These are phyloP conservation scores for Manis javanica DNA, from an alignment of 2,797 vertebrate genomes.

Conservation along the genomic window DNA sequence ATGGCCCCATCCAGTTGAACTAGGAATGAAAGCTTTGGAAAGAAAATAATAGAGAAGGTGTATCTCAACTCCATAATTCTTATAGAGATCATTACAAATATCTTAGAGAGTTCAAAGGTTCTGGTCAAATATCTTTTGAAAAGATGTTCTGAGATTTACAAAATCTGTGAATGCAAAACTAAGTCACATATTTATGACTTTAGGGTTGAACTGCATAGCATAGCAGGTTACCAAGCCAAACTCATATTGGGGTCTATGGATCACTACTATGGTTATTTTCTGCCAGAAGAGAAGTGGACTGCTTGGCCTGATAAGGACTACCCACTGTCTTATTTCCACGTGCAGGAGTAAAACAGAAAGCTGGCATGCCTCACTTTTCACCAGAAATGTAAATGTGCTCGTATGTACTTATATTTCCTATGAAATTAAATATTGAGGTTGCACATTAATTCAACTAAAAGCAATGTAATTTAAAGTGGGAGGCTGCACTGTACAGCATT, in stretches of 20 bases:
- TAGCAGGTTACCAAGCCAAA: not conserved
- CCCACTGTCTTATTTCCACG: not conserved
- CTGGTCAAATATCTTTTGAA: not conserved
- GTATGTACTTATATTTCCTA: not conserved
- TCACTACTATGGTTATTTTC: not conserved
- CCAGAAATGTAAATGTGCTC: not conserved
- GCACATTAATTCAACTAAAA: not conserved
- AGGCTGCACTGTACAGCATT: too few relatives aligned
- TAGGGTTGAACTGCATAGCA: not conserved
- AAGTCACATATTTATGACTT: not conserved
- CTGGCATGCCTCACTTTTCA: not conserved
- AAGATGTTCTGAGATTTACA: not conserved
- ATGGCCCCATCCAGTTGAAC: not conserved
- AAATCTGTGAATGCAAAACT: not conserved
- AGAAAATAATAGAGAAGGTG: not conserved
- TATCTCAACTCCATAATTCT: not conserved
- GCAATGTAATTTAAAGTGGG: too few relatives aligned
- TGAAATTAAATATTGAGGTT: not conserved
- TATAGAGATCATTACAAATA: not conserved
- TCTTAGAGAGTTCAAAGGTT: not conserved
- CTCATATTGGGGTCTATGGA: not conserved
- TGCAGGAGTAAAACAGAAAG: not conserved
- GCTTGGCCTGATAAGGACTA: not conserved
- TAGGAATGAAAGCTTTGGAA: not conserved
- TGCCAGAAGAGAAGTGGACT: not conserved